Percentiles rank a stretch among this genome's conserved stretches.
Evolutionary conservation across 2,888 invertebrate genomes (phyloP).

Genomic region (Dastarcus helophoroides): DNA sequence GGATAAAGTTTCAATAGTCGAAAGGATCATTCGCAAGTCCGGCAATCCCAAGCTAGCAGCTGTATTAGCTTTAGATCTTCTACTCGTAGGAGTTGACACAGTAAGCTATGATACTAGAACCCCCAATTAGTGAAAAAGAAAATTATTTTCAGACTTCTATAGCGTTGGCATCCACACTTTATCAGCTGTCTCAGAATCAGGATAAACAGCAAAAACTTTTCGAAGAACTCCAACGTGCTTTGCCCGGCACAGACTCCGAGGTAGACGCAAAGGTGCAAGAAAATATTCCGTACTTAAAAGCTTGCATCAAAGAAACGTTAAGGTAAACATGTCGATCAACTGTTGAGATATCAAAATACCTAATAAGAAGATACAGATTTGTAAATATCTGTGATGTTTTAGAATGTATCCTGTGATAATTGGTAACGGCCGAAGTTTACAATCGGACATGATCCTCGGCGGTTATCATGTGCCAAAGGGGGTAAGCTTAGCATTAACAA

Average conservation of each 20-base stretch:
- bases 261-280: slow-evolving; percentile 51
- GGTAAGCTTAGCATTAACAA: slow-evolving; percentile 45
- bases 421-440: slow-evolving; percentile 66
- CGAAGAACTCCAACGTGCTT: slow-evolving; percentile 46
- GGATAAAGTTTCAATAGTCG: slow-evolving; percentile 43
- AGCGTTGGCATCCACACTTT: slow-evolving; percentile 61
- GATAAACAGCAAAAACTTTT: slow-evolving; percentile 55
- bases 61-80: slow-evolving; percentile 62
- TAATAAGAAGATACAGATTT: not conserved
- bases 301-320: slow-evolving; percentile 67
- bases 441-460: slow-evolving; percentile 60
- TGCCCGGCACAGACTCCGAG: slow-evolving; percentile 43
- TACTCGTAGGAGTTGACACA: slow-evolving; percentile 73
- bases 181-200: slow-evolving; percentile 59
- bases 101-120: slow-evolving; percentile 29
- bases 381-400: slow-evolving; percentile 11
- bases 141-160: slow-evolving; percentile 50
- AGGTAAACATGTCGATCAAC: slow-evolving; percentile 37
- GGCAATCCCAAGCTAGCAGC: slow-evolving; percentile 51
- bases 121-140: not conserved
- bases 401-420: slow-evolving; percentile 75
- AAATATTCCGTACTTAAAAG: slow-evolving; percentile 56
- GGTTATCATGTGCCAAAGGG: slow-evolving; percentile 75
- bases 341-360: not conserved
- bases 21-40: slow-evolving; percentile 45